Percentiles rank a stretch among this genome's conserved stretches.
Conservation (phyloP, 2,113 vertebrate species). For the Myiozetetes cayanensis region DNA sequence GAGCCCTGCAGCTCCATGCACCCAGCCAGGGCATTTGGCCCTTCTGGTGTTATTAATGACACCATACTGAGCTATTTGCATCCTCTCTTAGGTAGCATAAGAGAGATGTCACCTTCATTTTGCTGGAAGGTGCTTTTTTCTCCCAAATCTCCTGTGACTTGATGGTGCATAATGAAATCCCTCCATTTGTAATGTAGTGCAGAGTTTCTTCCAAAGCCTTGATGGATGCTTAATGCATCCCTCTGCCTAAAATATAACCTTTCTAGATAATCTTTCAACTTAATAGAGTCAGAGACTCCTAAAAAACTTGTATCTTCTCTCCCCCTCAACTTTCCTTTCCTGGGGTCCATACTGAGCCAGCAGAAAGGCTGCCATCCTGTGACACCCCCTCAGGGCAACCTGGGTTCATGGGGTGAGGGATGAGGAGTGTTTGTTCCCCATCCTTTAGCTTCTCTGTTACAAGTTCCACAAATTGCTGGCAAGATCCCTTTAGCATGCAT, state of each 20-base stretch:
- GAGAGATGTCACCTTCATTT: not conserved
- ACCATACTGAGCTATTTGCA: not conserved
- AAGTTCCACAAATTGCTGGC: not conserved
- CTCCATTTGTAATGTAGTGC: not conserved
- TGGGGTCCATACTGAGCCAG: not conserved
- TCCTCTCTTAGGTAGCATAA: not conserved
- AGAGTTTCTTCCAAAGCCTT: not conserved
- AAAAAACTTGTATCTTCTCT: not conserved
- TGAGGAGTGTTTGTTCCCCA: not conserved
- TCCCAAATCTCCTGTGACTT: not conserved
- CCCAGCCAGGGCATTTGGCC: not conserved
- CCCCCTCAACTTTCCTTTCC: not conserved
- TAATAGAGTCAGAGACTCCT: slow-evolving; percentile 2
- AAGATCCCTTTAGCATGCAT: not conserved
- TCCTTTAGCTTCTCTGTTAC: not conserved
- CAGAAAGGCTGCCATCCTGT: not conserved
- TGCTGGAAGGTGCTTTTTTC: not conserved
- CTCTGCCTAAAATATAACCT: not conserved
- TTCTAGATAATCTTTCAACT: not conserved
- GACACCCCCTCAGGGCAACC: not conserved
- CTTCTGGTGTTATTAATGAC: not conserved
- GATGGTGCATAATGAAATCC: not conserved
- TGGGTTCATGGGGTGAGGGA: not conserved
- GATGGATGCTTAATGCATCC: not conserved
- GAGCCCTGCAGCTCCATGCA: not conserved